phyloP scores from a whole-genome alignment of 1,140 invertebrate species.

The Muscidifurax raptorellus region DNA sequence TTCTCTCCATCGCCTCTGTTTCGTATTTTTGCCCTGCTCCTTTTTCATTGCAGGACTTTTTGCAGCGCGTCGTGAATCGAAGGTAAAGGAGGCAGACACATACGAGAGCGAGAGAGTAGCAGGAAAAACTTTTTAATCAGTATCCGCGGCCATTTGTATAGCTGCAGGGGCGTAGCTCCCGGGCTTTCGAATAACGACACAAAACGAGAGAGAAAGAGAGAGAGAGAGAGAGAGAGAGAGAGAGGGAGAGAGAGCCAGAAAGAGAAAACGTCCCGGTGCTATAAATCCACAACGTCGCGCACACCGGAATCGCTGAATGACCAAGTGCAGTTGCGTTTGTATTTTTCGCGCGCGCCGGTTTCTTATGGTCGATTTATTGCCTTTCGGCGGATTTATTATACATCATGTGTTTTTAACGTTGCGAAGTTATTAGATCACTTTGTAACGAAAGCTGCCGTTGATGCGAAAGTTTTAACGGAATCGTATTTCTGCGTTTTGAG shows the following conservation, averaged over 20 bases:
- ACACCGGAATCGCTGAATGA: slow-evolving; percentile 15
- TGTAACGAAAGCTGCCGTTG: too few relatives aligned
- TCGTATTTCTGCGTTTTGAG: too few relatives aligned
- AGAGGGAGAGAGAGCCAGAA: too few relatives aligned
- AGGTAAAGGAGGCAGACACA: background rate
- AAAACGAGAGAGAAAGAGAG: slow-evolving; percentile 48
- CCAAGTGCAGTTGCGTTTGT: background rate
- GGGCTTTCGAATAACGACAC: slow-evolving; percentile 55
- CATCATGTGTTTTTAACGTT: background rate
- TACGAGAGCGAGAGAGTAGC: background rate
- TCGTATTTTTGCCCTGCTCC: slow-evolving; percentile 4
- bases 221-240: too few relatives aligned
- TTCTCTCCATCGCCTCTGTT: slow-evolving; percentile 14
- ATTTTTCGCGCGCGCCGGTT: slow-evolving; percentile 27
- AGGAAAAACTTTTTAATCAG: slow-evolving; percentile 59
- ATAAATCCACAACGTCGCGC: slow-evolving; percentile 58
- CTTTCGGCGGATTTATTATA: background rate
- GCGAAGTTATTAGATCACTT: too few relatives aligned
- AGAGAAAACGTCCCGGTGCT: slow-evolving; percentile 25
- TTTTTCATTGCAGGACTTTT: background rate
- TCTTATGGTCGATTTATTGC: slow-evolving; percentile 21
- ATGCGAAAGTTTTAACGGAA: too few relatives aligned
- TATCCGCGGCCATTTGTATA: slow-evolving; percentile 49
- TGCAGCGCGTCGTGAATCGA: slow-evolving; percentile 25
- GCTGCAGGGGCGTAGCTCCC: background rate